These are phyloP conservation scores for Philhelius pedissequus DNA, from an alignment of 2,888 invertebrate genomes.

Conservation along the genomic window DNA sequence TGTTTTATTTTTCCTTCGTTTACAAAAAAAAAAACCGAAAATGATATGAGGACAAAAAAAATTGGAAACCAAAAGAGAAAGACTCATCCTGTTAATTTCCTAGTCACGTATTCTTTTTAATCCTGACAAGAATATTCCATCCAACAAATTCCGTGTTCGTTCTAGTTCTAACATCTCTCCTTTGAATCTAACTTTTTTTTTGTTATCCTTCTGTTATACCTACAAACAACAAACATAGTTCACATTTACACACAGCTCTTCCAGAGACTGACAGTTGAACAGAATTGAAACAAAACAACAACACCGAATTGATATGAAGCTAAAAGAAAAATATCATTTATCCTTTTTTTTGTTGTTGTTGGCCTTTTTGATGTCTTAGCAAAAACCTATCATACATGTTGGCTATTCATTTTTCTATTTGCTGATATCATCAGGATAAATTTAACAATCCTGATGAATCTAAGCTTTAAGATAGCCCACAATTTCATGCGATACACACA, in stretches of 20 bases:
- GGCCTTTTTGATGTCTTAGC: not conserved
- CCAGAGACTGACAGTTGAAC: slow-evolving; percentile 53
- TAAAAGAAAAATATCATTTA: slow-evolving; percentile 13
- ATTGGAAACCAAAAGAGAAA: slow-evolving; percentile 40
- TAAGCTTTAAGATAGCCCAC: not conserved
- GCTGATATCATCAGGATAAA: slow-evolving; percentile 48
- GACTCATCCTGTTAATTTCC: slow-evolving; percentile 76
- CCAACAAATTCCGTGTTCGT: slow-evolving; percentile 72
- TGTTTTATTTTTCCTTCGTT: not conserved
- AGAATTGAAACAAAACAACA: slow-evolving; percentile 36
- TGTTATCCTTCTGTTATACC: slow-evolving; percentile 49
- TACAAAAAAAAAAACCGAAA: slow-evolving; percentile 20
- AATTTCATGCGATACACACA: not conserved
- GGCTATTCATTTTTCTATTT: slow-evolving; percentile 56
- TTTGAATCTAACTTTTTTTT: slow-evolving; percentile 3
- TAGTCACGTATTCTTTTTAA: slow-evolving; percentile 79
- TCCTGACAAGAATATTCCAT: slow-evolving; percentile 79
- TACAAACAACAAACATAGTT: slow-evolving; percentile 66
- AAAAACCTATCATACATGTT: not conserved
- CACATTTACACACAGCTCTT: slow-evolving; percentile 42
- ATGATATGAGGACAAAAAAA: slow-evolving; percentile 21
- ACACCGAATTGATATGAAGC: not conserved
- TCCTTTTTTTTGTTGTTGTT: slow-evolving; percentile 9
- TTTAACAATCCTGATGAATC: not conserved
- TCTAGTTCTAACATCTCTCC: slow-evolving; percentile 22